Percentiles rank a stretch among this genome's conserved stretches.
Evolutionary conservation across 1,140 invertebrate genomes (phyloP).

Genomic region (Sweltsa coloradensis): DNA sequence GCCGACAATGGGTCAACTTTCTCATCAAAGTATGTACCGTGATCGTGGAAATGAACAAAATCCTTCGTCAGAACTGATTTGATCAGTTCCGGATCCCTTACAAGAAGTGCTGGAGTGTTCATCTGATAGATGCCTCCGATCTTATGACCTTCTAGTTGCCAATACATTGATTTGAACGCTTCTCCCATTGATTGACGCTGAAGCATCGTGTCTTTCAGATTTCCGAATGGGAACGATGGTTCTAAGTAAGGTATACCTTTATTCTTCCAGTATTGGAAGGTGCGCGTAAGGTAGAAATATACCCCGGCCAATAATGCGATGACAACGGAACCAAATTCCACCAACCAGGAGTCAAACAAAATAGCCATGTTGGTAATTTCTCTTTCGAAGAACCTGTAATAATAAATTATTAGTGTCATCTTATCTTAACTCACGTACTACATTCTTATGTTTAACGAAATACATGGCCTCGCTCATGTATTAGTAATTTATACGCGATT

Average conservation of each 20-base stretch:
- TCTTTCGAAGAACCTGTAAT: no score
- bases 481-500: no score
- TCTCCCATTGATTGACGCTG: constrained; percentile 13
- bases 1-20: constrained; percentile 1
- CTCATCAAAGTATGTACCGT: constrained; percentile 6
- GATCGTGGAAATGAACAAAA: constrained; percentile 38
- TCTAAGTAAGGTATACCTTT: constrained; percentile 18
- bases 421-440: no score
- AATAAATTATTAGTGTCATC: no score
- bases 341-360: neutral
- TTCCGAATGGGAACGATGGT: constrained; percentile 18
- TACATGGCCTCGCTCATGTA: no score
- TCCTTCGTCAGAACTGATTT: constrained; percentile 43
- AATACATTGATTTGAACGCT: neutral
- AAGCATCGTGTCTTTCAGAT: constrained; percentile 1
- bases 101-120: constrained; percentile 20
- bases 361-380: no score
- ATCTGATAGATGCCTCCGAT: constrained; percentile 1
- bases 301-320: neutral
- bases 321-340: neutral
- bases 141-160: neutral
- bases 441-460: no score
- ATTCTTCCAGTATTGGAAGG: constrained; percentile 22
- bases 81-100: constrained; percentile 35
- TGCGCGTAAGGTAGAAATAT: constrained; percentile 20